Evolutionary conservation across 2,888 invertebrate genomes (phyloP), one percentile per base, ranked within the genome.

Genomic region (Hipparchia sbordonii): DNA sequence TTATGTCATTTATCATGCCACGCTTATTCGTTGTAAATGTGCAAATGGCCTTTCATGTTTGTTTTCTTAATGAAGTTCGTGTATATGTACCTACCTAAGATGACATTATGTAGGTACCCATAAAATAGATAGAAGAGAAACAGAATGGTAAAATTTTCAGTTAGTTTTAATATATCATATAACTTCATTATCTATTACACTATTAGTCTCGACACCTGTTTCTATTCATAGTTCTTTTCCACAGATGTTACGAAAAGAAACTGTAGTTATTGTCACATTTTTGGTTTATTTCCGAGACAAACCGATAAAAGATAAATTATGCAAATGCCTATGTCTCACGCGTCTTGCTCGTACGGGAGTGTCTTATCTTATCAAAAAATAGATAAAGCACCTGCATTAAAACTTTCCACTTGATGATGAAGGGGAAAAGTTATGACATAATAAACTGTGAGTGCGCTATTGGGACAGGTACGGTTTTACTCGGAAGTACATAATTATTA

Each of bases 301-400:
- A 62, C 46, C 63, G 80, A 81, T 82, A 82, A 82, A 80, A 83
- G 85, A 86, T 87, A 87, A 39, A 84, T 77, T 76, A 71, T 77
- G 74, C 78, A 79, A 82, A 84, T 83, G 82, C 82, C 79, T 84
- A 86, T 89, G 87, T 84, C 86, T 89, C 89, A 89, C 88, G 84
- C 88, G 84, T 88, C 82, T 84, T 77, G 78, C 79, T 82, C 73
- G 79, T 79, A 80, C 79, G 78, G 81, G 80, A 85, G 83, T 86
- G 85, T 85, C 84, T 86, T 91, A 92, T 92, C 91, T 92, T 90
- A 91, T 91, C 90, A 86, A 76, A 79, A 83, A 82, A 78, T 67
- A 86, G 89, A 90, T 90, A 90, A 84, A 82, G 79, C 79, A 79
- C 76, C 59, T 48, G 79, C 85, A 88, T 88, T 84, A 87, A 90